These are phyloP conservation scores for Drusus annulatus DNA, from an alignment of 1,140 invertebrate genomes.

Conservation along the genomic window DNA sequence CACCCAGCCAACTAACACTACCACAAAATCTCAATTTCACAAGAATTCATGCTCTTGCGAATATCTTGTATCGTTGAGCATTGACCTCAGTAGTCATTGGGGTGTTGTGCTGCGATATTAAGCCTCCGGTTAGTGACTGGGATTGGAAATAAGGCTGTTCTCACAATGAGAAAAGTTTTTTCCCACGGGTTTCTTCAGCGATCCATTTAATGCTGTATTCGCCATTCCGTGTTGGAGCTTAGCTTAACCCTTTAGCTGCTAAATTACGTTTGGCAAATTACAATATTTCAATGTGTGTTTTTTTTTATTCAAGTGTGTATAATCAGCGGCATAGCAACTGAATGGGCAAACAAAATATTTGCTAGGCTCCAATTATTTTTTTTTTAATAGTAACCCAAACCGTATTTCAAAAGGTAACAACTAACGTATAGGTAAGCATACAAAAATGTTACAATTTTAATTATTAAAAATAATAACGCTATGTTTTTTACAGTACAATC, in stretches of 20 bases:
- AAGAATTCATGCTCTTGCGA: not conserved
- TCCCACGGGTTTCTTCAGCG: conserved; percentile 32
- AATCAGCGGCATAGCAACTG: too few species aligned
- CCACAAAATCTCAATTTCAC: not conserved
- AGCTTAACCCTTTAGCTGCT: not conserved
- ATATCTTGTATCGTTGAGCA: not conserved
- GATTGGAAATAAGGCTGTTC: conserved; percentile 20
- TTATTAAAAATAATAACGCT: too few species aligned
- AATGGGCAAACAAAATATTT: too few species aligned
- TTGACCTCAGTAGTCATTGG: not conserved
- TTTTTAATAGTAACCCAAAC: too few species aligned
- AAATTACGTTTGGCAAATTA: too few species aligned
- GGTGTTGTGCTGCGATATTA: not conserved
- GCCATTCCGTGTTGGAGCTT: conserved; percentile 10
- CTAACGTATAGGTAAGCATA: too few species aligned
- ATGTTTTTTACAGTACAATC: too few species aligned
- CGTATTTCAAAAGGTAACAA: too few species aligned
- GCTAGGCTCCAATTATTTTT: too few species aligned
- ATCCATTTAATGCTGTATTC: conserved; percentile 36
- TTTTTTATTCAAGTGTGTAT: too few species aligned
- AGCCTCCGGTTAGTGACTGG: conserved; percentile 34
- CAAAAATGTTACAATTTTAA: too few species aligned
- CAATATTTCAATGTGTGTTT: too few species aligned
- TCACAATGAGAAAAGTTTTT: conserved; percentile 33
- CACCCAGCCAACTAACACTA: not conserved